Percentiles rank a stretch among this genome's conserved stretches.
Conservation (phyloP, 2,113 vertebrate genomes). For the Malurus elegans region DNA sequence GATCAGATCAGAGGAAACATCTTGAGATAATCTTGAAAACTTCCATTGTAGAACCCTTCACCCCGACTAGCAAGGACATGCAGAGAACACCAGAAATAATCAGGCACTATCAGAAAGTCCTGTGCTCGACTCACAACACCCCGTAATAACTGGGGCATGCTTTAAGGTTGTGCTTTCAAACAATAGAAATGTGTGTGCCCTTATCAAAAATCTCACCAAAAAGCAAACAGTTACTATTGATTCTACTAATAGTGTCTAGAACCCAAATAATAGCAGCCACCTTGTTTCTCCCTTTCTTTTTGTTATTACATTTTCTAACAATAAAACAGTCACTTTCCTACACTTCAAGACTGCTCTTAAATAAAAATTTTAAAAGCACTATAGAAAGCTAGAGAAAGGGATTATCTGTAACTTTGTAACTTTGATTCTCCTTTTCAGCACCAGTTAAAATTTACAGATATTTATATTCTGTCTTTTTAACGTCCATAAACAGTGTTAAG, state of each 20-base stretch:
- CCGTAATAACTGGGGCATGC: background rate
- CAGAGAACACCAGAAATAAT: background rate
- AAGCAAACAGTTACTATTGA: background rate
- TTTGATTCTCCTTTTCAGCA: background rate
- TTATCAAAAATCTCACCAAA: conserved; percentile 6
- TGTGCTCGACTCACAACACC: background rate
- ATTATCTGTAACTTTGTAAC: background rate
- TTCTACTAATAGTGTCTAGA: background rate
- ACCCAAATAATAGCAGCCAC: background rate
- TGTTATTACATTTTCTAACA: background rate
- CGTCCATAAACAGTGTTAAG: background rate
- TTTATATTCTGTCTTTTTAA: background rate
- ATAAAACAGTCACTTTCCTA: background rate
- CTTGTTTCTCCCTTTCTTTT: background rate
- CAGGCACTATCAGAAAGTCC: background rate
- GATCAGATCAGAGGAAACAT: background rate
- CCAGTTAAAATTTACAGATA: background rate
- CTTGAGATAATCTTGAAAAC: background rate
- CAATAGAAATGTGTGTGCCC: background rate
- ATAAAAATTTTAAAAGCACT: background rate
- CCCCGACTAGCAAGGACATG: background rate
- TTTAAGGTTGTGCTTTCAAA: background rate
- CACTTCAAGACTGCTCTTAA: background rate
- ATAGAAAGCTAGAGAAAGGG: background rate
- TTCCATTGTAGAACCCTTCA: background rate